These are phyloP conservation scores for Himalopsyche tibetana DNA, from an alignment of 2,888 invertebrate genomes.

Conservation along the genomic window DNA sequence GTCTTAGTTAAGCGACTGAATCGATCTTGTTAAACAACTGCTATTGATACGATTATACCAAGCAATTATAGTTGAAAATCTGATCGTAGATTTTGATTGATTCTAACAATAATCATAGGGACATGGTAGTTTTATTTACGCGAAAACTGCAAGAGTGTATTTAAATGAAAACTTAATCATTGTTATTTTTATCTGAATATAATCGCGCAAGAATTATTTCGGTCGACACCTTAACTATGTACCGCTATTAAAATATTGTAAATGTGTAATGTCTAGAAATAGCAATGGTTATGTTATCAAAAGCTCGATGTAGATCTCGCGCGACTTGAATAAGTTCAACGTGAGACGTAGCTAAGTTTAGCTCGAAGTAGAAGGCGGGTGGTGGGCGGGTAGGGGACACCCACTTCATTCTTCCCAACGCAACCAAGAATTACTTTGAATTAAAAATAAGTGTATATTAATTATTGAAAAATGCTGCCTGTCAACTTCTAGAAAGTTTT, in stretches of 20 bases:
- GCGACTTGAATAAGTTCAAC: conserved; percentile 13
- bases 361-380: conserved; percentile 4
- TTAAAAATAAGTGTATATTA: conserved; percentile 10
- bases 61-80: too few species aligned
- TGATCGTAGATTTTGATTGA: too few species aligned
- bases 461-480: conserved; percentile 8
- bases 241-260: conserved; percentile 41
- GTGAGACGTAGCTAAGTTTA: conserved; percentile 45
- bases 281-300: neutral
- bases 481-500: conserved; percentile 16
- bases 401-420: conserved; percentile 22
- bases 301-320: neutral
- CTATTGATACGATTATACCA: too few species aligned
- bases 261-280: conserved; percentile 48
- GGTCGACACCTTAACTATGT: neutral
- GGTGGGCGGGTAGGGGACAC: neutral
- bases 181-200: conserved; percentile 1
- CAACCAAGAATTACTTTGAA: conserved; percentile 5
- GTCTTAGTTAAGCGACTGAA: too few species aligned
- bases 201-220: neutral
- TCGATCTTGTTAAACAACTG: too few species aligned
- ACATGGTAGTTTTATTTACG: too few species aligned
- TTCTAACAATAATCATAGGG: too few species aligned
- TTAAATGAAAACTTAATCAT: too few species aligned
- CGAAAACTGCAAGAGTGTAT: too few species aligned